Conservation (phyloP, 2,113 vertebrate species). For the Lutjanus erythropterus region DNA sequence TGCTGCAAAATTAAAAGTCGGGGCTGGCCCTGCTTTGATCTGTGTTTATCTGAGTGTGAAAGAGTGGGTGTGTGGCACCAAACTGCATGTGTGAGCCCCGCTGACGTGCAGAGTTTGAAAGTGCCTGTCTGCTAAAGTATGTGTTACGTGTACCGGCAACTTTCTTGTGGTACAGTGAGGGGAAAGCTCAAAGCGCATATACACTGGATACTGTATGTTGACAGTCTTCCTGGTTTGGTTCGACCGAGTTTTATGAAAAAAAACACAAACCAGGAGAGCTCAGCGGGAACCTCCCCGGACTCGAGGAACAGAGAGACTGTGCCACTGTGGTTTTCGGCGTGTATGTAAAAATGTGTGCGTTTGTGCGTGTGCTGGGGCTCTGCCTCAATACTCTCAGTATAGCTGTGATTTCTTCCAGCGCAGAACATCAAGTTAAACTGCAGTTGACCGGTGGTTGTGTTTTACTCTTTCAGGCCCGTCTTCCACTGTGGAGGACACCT, state of each 20-base stretch:
- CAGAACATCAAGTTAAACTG: background rate
- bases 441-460: background rate
- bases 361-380: conserved; percentile 10
- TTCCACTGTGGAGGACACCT: conserved; percentile 92
- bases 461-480: conserved; percentile 79
- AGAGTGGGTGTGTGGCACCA: conserved; percentile 49
- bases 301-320: conserved; percentile 74
- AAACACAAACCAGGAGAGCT: conserved; percentile 44
- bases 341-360: conserved; percentile 41
- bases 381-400: conserved; percentile 32
- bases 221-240: conserved; percentile 35
- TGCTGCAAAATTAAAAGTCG: conserved; percentile 52
- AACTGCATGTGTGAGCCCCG: conserved; percentile 36
- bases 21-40: conserved; percentile 52
- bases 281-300: conserved; percentile 45
- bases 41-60: conserved; percentile 63
- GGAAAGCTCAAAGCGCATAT: conserved; percentile 16
- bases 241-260: conserved; percentile 46
- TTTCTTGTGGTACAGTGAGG: conserved; percentile 53
- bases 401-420: conserved; percentile 13
- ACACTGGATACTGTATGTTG: conserved; percentile 51
- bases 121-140: conserved; percentile 17
- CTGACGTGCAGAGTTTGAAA: background rate
- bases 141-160: conserved; percentile 22
- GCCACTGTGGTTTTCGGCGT: conserved; percentile 53